A percentile compares a stretch with the other conserved stretches of the same genome.
Conservation (phyloP, 2,113 vertebrate species). For the Danionella cerebrum region DNA sequence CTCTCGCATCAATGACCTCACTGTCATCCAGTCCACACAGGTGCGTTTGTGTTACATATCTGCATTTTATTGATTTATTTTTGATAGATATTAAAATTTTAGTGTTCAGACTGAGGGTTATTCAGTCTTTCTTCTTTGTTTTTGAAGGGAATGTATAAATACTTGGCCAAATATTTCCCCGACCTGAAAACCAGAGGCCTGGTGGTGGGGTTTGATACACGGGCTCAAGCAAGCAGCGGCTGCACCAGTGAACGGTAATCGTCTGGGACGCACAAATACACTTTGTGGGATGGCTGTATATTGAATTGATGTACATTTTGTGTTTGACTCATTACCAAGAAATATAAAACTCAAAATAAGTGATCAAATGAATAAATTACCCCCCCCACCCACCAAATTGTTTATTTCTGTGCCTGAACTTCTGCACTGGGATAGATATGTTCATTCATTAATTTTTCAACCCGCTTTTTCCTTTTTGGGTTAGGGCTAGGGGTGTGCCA, state of each 20-base stretch:
- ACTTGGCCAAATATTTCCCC: constrained; percentile 74
- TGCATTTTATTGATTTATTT: not conserved
- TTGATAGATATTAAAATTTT: not conserved
- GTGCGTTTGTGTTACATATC: constrained; percentile 48
- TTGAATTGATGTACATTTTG: too few species aligned
- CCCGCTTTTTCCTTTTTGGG: too few species aligned
- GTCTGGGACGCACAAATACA: not conserved
- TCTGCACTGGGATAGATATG: too few species aligned
- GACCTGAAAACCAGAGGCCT: constrained; percentile 80
- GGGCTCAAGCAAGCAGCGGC: constrained; percentile 82
- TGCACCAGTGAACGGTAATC: constrained; percentile 88
- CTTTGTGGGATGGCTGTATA: too few species aligned
- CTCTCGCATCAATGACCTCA: constrained; percentile 91
- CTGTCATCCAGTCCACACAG: constrained; percentile 89
- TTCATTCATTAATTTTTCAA: too few species aligned
- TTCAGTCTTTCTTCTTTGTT: not conserved
- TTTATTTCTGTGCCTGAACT: too few species aligned
- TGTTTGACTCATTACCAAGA: too few species aligned
- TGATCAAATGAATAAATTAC: too few species aligned
- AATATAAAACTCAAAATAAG: too few species aligned
- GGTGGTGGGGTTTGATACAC: constrained; percentile 88
- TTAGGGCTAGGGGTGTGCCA: too few species aligned
- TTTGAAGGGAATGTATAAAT: constrained; percentile 79
- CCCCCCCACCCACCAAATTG: too few species aligned
- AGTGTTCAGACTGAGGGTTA: not conserved